Evolutionary conservation across 2,113 vertebrate species (phyloP), one percentile per base, ranked within the genome.

Genomic region (Psittacus erithacus): DNA sequence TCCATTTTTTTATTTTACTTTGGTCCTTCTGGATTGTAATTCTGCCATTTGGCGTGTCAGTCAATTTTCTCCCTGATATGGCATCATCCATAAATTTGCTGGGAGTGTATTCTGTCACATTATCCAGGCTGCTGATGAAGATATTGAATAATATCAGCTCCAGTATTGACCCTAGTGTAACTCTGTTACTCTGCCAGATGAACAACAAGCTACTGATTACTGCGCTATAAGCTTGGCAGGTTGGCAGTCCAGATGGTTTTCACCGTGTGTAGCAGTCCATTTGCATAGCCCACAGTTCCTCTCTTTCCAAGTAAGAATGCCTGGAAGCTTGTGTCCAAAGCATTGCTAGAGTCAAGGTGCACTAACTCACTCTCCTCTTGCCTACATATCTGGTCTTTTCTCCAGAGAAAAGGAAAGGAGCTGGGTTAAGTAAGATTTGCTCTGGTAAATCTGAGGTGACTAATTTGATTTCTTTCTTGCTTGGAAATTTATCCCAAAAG

Each of bases 121-220:
- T 50, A 90, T 80, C 68, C 73, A 81, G 76, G 15, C 38, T 94
- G 68, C 88, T 81, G 73, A 62, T 86, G 85, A 86, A 92, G 91
- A 81, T 83, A 91, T 18, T 84, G 86, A 91, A 94, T 74, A 86
- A 90, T 78, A 88, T 44, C 31, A 63, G 53, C 76, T 88, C 53
- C 68, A 64, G 29, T 88, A 92, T 46, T 81, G 91, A 95, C 64
- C 38, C 41, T 49, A 63, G 53, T 46, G 73, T 83, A 80, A 47
- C 52, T 50, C 55, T 74, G 68, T 82, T 90, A 77, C 60, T 86
- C 68, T 93, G 94, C 94, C 95, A 97, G 93, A 83, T 78, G 76
- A 96, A 67, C 50, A 88, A 84, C 69, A 88, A 94, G 79, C 73
- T 95, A 93, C 75, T 90, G 92, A 96, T 92, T 95, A 75, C 68